Percentiles rank a stretch among this genome's conserved stretches.
phyloP scores from a whole-genome alignment of 2,888 invertebrate genomes.

The Autographa pulchrina region DNA sequence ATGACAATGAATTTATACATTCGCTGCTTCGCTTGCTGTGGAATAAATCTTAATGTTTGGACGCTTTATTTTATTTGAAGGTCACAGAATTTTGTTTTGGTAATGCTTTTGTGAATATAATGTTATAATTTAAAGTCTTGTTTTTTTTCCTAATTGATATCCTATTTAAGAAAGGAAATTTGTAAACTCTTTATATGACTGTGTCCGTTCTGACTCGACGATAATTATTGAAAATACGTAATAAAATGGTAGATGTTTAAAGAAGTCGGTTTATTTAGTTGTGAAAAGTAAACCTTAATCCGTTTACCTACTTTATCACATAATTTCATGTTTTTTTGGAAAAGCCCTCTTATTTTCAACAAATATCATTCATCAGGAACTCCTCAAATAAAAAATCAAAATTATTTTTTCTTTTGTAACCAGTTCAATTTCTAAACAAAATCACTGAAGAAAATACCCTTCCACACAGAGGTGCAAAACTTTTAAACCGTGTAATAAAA shows the following conservation, averaged over 20 bases:
- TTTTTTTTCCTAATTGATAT: not conserved
- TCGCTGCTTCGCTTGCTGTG: conserved; percentile 10
- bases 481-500: conserved; percentile 39
- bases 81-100: not conserved
- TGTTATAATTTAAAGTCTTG: not conserved
- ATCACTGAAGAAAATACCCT: not conserved
- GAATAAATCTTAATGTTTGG: conserved; percentile 5
- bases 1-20: conserved; percentile 37
- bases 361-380: too few species aligned
- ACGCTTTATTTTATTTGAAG: conserved; percentile 9
- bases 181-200: too few species aligned
- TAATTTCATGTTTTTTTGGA: too few species aligned
- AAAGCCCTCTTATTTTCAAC: too few species aligned
- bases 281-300: too few species aligned
- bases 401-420: too few species aligned
- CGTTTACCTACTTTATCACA: too few species aligned
- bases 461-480: not conserved
- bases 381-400: too few species aligned
- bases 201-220: too few species aligned
- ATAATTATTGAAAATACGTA: too few species aligned
- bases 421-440: not conserved
- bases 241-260: too few species aligned
- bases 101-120: not conserved
- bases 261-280: too few species aligned
- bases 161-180: not conserved